Evolutionary conservation across 2,113 vertebrate species (phyloP).

Genomic region (Chloropsis cyanopogon): DNA sequence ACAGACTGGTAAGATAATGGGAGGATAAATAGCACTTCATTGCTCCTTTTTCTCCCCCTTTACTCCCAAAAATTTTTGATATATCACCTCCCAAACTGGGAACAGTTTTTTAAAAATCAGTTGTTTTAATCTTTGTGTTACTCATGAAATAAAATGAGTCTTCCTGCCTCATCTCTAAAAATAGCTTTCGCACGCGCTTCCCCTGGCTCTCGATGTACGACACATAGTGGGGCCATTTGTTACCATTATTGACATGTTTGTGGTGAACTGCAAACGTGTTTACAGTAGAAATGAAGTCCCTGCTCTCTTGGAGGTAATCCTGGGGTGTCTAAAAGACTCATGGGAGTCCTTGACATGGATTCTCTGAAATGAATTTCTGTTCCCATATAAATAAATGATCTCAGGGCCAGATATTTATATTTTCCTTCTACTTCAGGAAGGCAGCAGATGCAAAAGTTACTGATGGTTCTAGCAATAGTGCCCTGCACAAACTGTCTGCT

Average conservation of each 20-base stretch:
- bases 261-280: background rate
- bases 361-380: constrained; percentile 27
- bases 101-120: background rate
- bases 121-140: background rate
- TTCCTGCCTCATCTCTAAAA: background rate
- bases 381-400: constrained; percentile 38
- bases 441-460: constrained; percentile 1
- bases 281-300: constrained; percentile 19
- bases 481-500: background rate
- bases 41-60: background rate
- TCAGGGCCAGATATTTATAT: background rate
- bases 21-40: constrained; percentile 48
- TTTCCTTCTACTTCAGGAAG: background rate
- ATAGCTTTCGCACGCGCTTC: background rate
- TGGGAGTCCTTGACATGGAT: background rate
- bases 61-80: background rate
- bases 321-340: constrained; percentile 35
- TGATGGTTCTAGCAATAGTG: background rate
- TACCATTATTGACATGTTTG: constrained; percentile 43
- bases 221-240: constrained; percentile 36
- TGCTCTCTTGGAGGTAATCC: constrained; percentile 41
- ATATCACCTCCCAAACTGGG: too few relatives aligned
- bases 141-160: background rate
- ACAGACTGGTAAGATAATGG: constrained; percentile 62
- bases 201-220: background rate